Evolutionary conservation across 2,113 vertebrate species (phyloP).

Genomic region (Brachypteracias leptosomus): DNA sequence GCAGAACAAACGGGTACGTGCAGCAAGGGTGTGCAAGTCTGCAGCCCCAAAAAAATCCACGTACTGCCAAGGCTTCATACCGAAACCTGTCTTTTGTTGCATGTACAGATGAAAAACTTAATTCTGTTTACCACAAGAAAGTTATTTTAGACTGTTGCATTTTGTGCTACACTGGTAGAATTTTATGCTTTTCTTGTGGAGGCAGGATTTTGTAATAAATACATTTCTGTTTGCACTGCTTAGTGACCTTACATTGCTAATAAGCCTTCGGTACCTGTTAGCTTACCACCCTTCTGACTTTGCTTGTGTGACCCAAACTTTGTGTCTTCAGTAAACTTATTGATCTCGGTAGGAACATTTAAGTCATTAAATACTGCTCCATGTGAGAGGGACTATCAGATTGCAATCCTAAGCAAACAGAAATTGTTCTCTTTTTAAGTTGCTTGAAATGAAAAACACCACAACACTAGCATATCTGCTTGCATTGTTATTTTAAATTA

Average conservation of each 20-base stretch:
- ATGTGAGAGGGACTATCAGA: background rate
- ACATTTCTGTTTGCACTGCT: background rate
- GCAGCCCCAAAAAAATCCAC: background rate
- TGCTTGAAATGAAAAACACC: background rate
- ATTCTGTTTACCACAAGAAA: background rate
- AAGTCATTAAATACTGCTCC: background rate
- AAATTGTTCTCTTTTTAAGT: background rate
- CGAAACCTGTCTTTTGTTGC: background rate
- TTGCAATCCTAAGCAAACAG: background rate
- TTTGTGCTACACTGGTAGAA: background rate
- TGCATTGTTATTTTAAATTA: constrained; percentile 69
- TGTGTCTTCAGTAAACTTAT: background rate
- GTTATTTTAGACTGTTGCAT: background rate
- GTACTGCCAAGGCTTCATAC: background rate
- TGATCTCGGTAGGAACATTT: background rate
- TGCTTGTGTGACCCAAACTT: background rate
- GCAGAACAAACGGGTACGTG: background rate
- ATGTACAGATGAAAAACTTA: background rate
- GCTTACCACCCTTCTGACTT: background rate
- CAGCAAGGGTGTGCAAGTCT: background rate
- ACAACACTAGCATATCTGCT: background rate
- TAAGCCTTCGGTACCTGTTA: background rate
- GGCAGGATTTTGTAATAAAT: background rate
- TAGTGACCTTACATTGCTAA: background rate
- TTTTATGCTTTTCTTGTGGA: background rate